Conservation (phyloP, 1,140 invertebrate species). For the Aphelenchoides fujianensis region DNA sequence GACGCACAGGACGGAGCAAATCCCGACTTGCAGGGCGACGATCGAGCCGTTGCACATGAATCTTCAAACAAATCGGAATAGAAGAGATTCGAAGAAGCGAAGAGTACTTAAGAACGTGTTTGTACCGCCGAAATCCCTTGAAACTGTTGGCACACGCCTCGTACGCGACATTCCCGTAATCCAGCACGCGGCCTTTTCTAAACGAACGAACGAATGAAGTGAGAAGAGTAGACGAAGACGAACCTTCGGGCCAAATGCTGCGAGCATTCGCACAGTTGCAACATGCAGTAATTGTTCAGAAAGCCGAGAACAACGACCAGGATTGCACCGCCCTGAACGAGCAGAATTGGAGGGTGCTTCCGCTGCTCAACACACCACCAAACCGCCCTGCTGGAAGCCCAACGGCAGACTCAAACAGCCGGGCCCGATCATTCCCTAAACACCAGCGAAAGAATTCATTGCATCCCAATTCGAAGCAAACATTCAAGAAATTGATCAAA, state of each 20-base stretch:
- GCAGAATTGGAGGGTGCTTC: slow-evolving; percentile 22
- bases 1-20: slow-evolving; percentile 46
- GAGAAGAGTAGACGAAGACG: too few species aligned
- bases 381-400: slow-evolving; percentile 57
- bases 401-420: slow-evolving; percentile 54
- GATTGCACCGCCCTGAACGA: slow-evolving; percentile 36
- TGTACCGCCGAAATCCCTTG: slow-evolving; percentile 24
- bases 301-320: slow-evolving; percentile 54
- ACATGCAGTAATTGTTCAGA: slow-evolving; percentile 52
- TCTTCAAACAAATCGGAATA: neutral
- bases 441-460: too few species aligned
- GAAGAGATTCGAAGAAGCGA: neutral
- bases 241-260: slow-evolving; percentile 49
- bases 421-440: slow-evolving; percentile 55
- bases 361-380: slow-evolving; percentile 31
- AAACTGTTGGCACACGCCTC: slow-evolving; percentile 50
- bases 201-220: neutral
- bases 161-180: slow-evolving; percentile 53
- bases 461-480: too few species aligned
- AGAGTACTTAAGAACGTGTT: slow-evolving; percentile 26
- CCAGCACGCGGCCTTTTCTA: slow-evolving; percentile 44
- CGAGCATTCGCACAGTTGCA: slow-evolving; percentile 54
- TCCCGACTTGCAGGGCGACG: slow-evolving; percentile 44
- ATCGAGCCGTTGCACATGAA: slow-evolving; percentile 25
- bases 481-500: slow-evolving; percentile 53